Percentiles rank a stretch among this genome's conserved stretches.
These are phyloP conservation scores for Pyrgilauda ruficollis DNA, from an alignment of 2,113 vertebrate genomes.

Conservation along the genomic window DNA sequence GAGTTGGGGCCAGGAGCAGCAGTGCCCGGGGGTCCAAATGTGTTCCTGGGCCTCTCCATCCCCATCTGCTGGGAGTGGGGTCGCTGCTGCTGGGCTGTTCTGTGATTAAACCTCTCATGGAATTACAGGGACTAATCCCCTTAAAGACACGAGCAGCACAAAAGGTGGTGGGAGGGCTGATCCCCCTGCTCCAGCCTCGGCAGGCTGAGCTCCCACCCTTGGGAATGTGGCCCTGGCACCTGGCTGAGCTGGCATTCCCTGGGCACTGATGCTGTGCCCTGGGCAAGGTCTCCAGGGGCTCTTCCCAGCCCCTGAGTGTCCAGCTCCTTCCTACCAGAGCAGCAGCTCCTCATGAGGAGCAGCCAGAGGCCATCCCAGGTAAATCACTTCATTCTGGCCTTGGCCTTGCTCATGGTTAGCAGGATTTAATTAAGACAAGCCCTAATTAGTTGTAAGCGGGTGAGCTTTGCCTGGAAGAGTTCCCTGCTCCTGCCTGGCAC, in stretches of 20 bases:
- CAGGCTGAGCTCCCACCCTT: not conserved
- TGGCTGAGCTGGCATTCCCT: not conserved
- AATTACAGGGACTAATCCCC: not conserved
- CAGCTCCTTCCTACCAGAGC: fast-evolving
- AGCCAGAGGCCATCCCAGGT: not conserved
- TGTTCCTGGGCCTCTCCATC: fast-evolving
- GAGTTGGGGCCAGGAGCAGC: not conserved
- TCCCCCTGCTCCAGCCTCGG: not conserved
- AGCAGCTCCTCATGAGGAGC: not conserved
- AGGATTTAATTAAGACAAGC: slow-evolving; percentile 57
- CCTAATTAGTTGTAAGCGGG: slow-evolving; percentile 34
- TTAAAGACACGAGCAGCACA: not conserved
- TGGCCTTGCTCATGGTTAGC: not conserved
- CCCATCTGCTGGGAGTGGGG: not conserved
- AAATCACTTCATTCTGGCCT: slow-evolving; percentile 14
- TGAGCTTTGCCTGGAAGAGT: slow-evolving; percentile 20
- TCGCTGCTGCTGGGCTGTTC: fast-evolving
- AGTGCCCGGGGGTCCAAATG: fast-evolving
- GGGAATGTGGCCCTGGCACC: fast-evolving
- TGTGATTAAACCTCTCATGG: not conserved
- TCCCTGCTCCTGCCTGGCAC: not conserved
- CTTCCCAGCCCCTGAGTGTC: not conserved
- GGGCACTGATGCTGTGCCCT: fast-evolving
- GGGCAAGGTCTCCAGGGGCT: not conserved
- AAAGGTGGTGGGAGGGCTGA: not conserved